A percentile compares a stretch with the other conserved stretches of the same genome.
phyloP scores from a whole-genome alignment of 2,797 vertebrate genomes.

The Distichodus sexfasciatus region DNA sequence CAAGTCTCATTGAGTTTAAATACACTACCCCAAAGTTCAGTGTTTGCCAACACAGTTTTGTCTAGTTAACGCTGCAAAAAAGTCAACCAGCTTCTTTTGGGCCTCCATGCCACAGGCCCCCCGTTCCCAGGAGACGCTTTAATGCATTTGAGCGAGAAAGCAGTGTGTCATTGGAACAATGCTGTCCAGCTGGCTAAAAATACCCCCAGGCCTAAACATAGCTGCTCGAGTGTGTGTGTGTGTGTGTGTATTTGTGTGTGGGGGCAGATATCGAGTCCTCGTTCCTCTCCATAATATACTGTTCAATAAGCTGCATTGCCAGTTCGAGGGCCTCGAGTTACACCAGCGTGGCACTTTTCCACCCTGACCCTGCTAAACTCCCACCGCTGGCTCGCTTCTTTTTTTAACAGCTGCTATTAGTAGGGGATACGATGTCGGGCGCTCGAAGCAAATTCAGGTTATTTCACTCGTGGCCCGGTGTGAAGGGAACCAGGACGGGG shows the following conservation, averaged over 20 bases:
- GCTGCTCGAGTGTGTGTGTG: too few species aligned
- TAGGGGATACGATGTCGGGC: neutral
- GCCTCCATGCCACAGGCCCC: neutral
- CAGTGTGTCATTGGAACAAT: conserved; percentile 74
- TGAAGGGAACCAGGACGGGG: neutral
- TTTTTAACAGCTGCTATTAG: conserved; percentile 23
- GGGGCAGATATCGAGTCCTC: conserved; percentile 66
- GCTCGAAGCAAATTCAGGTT: conserved; percentile 6
- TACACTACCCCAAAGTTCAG: neutral
- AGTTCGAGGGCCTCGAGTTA: conserved; percentile 59
- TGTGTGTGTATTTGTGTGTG: too few species aligned
- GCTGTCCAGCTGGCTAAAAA: conserved; percentile 57
- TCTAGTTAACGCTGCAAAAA: too few species aligned
- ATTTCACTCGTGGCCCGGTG: conserved; percentile 24
- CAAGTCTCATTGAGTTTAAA: too few species aligned
- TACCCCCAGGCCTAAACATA: conserved; percentile 52
- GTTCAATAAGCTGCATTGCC: conserved; percentile 48
- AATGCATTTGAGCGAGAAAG: conserved; percentile 53
- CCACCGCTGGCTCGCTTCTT: neutral
- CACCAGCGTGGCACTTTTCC: conserved; percentile 50
- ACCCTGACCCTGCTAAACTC: conserved; percentile 57
- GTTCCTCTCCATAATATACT: conserved; percentile 49
- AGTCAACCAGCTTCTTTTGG: neutral
- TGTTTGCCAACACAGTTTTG: neutral
- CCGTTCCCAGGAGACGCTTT: conserved; percentile 42